Evolutionary conservation across 1,140 invertebrate species (phyloP), one percentile per base, ranked within the genome.

Genomic region (Thaumetopoea pityocampa): DNA sequence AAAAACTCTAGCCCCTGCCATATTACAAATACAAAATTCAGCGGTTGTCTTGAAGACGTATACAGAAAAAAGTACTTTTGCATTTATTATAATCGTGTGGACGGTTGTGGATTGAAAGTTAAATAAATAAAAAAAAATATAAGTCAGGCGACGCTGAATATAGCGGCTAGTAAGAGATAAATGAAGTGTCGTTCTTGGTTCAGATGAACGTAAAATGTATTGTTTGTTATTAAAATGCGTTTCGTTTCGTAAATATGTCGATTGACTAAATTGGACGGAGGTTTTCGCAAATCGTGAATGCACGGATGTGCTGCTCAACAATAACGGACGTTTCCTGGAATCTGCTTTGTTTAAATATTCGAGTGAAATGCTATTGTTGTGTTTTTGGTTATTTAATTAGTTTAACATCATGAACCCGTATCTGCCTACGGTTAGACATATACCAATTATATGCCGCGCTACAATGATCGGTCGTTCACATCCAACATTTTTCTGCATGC

Each of bases 141-240:
- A n/a, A n/a, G n/a, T n/a, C n/a, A n/a, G n/a, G 24, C 32, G 35
- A 44, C 42, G 40, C 36, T 38, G 38, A 19, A 34, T 42, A 15
- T 22, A 36, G 35, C 26, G 33, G 20, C 41, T 23, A 30, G 19
- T 51, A 34, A 18, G 45, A 36, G 43, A 51, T 62, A 65, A 68
- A 62, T 68, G 58, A 58, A 65, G 61, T 61, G 55, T 62, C 46
- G 61, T 68, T 68, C 65, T 61, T 60, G 57, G 29, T 27, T 41
- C 38, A n/a, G n/a, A n/a, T n/a, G n/a, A 50, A 46, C 57, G 52
- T 66, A 40, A 45, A 45, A 40, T 49, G 37, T 27, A 35, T 24
- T 41, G 37, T 57, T 56, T 57, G 57, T 64, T 52, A 57, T 51
- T 47, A 33, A 53, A 62, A 54, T 54, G 45, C 42, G 32, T 41